Conservation (phyloP, 2,113 vertebrate genomes). For the Tinamus guttatus region DNA sequence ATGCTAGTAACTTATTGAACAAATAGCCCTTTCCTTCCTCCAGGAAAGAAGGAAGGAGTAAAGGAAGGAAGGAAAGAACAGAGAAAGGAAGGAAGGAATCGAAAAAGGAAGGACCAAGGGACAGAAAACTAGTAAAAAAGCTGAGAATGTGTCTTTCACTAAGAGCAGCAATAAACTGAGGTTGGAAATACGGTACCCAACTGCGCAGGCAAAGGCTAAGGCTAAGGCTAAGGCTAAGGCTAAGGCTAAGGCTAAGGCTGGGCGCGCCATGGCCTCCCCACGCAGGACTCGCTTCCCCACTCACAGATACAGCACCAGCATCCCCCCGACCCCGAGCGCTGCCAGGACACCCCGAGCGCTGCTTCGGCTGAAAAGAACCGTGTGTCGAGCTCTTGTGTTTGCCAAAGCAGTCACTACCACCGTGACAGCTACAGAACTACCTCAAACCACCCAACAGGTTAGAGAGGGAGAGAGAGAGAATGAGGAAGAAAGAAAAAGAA, state of each 20-base stretch:
- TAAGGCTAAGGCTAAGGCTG: too few relatives aligned
- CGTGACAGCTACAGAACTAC: not conserved
- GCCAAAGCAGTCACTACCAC: constrained; percentile 9
- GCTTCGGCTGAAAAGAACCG: not conserved
- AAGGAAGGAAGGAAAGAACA: not conserved
- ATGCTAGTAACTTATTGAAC: not conserved
- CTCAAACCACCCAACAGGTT: not conserved
- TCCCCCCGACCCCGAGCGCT: not conserved
- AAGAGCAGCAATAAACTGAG: fast-evolving
- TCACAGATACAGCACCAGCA: not conserved
- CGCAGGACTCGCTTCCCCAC: too few relatives aligned
- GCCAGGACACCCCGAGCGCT: not conserved
- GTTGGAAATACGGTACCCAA: not conserved
- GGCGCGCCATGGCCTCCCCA: too few relatives aligned
- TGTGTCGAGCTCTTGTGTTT: not conserved
- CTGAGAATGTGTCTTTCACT: not conserved
- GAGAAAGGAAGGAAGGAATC: not conserved
- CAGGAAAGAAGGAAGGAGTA: not conserved
- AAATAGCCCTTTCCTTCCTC: not conserved
- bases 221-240: too few relatives aligned
- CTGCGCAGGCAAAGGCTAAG: too few relatives aligned
- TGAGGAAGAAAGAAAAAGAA: too few relatives aligned
- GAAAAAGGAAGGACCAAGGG: too few relatives aligned
- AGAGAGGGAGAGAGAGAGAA: not conserved
- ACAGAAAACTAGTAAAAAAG: not conserved